Evolutionary conservation across 1,140 invertebrate genomes (phyloP).

Genomic region (Drosophila sp.): DNA sequence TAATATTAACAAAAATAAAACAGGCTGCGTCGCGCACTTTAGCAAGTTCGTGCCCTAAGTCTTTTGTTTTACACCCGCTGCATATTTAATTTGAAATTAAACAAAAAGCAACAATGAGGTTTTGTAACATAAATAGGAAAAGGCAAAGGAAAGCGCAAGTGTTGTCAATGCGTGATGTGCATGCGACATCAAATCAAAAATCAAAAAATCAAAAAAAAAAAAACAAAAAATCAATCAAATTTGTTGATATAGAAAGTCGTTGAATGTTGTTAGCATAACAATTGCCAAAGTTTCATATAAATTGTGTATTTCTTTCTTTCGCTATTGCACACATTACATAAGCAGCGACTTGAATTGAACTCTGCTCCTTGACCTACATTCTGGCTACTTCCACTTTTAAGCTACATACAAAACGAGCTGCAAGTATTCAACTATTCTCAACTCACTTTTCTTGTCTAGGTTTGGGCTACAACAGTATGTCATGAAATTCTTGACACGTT

Average conservation of each 20-base stretch:
- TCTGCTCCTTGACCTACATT: slow-evolving; percentile 46
- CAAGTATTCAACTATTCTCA: neutral
- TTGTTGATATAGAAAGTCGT: slow-evolving; percentile 34
- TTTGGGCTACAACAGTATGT: too few species aligned
- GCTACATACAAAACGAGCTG: neutral
- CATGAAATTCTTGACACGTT: slow-evolving; percentile 42
- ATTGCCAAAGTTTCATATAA: slow-evolving; percentile 1
- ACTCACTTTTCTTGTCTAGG: slow-evolving; percentile 42
- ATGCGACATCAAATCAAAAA: slow-evolving; percentile 29
- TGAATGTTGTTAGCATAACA: slow-evolving; percentile 25
- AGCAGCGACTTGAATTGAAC: slow-evolving; percentile 4
- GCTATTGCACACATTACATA: slow-evolving; percentile 22
- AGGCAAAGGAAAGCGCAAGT: slow-evolving; percentile 79
- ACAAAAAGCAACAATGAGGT: slow-evolving; percentile 6
- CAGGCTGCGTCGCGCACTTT: neutral
- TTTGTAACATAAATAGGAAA: slow-evolving; percentile 49
- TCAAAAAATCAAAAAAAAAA: too few species aligned
- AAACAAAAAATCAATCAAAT: slow-evolving; percentile 37
- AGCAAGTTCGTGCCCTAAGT: slow-evolving; percentile 68
- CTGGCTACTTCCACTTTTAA: slow-evolving; percentile 4
- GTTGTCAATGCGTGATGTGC: slow-evolving; percentile 42
- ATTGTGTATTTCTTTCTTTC: neutral
- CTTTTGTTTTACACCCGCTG: slow-evolving; percentile 63
- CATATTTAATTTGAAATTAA: slow-evolving; percentile 67
- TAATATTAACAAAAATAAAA: neutral